phyloP scores from a whole-genome alignment of 2,888 invertebrate genomes.

The Anticlea derivata region DNA sequence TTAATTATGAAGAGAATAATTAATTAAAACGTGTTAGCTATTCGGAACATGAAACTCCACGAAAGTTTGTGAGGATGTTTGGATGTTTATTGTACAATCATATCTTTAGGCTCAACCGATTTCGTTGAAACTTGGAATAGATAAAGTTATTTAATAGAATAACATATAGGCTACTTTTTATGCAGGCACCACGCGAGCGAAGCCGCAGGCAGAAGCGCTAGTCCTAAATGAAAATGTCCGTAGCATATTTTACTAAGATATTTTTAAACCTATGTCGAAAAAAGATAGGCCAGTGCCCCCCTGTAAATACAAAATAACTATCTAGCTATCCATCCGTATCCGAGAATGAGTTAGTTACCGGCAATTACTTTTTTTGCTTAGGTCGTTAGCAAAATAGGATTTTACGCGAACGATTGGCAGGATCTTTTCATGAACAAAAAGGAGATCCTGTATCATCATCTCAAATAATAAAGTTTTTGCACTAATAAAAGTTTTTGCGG shows the following conservation, averaged over 20 bases:
- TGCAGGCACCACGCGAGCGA: too few species aligned
- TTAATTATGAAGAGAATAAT: constrained; percentile 11
- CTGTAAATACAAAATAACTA: neutral
- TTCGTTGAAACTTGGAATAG: too few species aligned
- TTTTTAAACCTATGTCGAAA: neutral
- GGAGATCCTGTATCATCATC: constrained; percentile 63
- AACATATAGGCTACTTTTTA: too few species aligned
- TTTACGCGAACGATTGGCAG: constrained; percentile 20
- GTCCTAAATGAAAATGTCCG: too few species aligned
- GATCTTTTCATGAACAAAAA: constrained; percentile 56
- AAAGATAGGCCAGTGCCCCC: neutral
- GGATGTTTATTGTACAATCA: too few species aligned
- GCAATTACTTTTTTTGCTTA: constrained; percentile 26
- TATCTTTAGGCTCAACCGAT: too few species aligned
- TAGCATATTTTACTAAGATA: too few species aligned
- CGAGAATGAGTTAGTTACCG: constrained; percentile 4
- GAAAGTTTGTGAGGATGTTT: too few species aligned
- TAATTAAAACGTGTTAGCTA: constrained; percentile 7
- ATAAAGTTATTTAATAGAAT: too few species aligned
- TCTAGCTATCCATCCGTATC: constrained; percentile 6
- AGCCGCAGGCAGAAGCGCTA: too few species aligned
- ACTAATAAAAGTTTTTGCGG: constrained; percentile 62
- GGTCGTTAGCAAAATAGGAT: constrained; percentile 14
- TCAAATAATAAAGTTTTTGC: constrained; percentile 64
- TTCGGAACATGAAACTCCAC: neutral